These are phyloP conservation scores for Hyposoter dolosus DNA, from an alignment of 2,888 invertebrate genomes.

Conservation along the genomic window DNA sequence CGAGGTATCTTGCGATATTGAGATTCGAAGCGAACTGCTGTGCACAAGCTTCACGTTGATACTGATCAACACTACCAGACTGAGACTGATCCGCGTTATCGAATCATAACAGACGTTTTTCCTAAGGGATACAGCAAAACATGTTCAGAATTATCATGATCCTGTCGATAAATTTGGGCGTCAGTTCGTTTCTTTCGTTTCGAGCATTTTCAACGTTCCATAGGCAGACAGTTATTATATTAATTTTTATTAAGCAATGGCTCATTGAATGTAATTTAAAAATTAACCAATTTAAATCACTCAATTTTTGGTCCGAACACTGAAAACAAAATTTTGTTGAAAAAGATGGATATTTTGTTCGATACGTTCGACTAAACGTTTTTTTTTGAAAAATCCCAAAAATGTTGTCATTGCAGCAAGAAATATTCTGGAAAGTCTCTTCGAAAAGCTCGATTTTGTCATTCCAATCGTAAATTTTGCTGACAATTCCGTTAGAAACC, in stretches of 20 bases:
- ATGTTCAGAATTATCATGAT: background rate
- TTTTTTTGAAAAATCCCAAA: too few species aligned
- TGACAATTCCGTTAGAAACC: too few species aligned
- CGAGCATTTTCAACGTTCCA: background rate
- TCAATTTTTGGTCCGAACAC: background rate
- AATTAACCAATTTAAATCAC: background rate
- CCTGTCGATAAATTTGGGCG: slow-evolving; percentile 9
- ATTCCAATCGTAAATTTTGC: too few species aligned
- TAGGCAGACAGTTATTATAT: background rate
- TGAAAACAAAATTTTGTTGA: too few species aligned
- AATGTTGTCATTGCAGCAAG: too few species aligned
- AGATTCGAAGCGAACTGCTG: slow-evolving; percentile 48
- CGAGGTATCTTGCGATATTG: slow-evolving; percentile 62
- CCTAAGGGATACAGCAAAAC: slow-evolving; percentile 16
- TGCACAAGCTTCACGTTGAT: slow-evolving; percentile 26
- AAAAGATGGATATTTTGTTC: too few species aligned
- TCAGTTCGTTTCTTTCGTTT: too few species aligned
- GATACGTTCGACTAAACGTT: too few species aligned
- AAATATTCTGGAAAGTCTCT: too few species aligned
- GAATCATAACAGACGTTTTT: slow-evolving; percentile 44
- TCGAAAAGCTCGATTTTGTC: too few species aligned
- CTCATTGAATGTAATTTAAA: too few species aligned
- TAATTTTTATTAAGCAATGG: background rate
- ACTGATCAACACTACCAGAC: slow-evolving; percentile 46
- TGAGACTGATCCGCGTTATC: slow-evolving; percentile 56